Base-by-base conservation (phyloP, 1,140 invertebrate genomes). In the Aphelenchoides avenae region DNA sequence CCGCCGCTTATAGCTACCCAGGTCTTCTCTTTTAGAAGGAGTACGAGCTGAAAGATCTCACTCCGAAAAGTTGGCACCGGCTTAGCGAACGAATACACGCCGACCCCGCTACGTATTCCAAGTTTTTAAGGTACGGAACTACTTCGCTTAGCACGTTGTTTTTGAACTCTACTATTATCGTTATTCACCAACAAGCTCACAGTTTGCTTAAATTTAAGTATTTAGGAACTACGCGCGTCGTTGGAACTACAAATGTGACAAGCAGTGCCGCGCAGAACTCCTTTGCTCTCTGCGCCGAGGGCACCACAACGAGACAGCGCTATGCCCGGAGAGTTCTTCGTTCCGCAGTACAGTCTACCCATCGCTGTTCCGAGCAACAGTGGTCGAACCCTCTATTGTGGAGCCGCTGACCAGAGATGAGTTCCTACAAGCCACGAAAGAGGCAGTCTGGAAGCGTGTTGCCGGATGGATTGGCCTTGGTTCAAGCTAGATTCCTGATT, bases 211-310 rank as follows among this genome's bases (percentile, higher is more conserved):
- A 48, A 42, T 59, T 55, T 29, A 13, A 15, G 15, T n/a, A 60
- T 65, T 15, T 43, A 70, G 68, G 40, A 72, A 76, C 27, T 74
- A 76, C 37, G 71, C 48, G 33, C 50, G 70, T 18, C 58, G 57
- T 13, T 26, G 41, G 26, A 53, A 63, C 54, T 54, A 42, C 24
- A 15, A 26, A 9, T 72, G 70, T 46, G 59, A 67, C 26, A 11
- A 36, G 5, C 49, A 57, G n/a, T 73, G 70, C 47, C 26, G 51
- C 9, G 20, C n/a, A 24, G 53, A 66, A 37, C 31, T 75, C 5
- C 26, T 73, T 22, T 73, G 71, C 31, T 57, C 47, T 9, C 42
- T 73, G 5, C 57, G 66, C 31, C 40, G 56, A n/a, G 75, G 63
- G 24, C 71, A 73, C 49, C 72, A 74, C 50, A 77, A 69, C 42